Conservation (phyloP, 1,140 invertebrate genomes). For the Nilaparvata lugens region DNA sequence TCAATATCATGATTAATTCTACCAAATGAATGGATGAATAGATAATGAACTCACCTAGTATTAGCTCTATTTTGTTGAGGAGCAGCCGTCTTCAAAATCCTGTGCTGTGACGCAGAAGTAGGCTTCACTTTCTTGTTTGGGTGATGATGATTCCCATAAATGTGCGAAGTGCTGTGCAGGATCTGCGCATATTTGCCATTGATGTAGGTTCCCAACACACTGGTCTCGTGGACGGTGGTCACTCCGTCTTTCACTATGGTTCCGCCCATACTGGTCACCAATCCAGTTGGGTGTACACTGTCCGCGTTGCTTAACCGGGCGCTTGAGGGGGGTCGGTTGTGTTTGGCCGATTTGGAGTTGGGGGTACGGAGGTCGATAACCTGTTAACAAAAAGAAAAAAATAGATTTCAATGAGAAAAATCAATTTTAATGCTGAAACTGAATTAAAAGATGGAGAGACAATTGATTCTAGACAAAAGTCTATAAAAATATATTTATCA, state of each 20-base stretch:
- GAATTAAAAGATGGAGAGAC: too few relatives aligned
- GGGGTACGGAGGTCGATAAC: conserved; percentile 15
- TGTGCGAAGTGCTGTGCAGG: conserved; percentile 50
- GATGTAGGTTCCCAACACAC: conserved; percentile 78
- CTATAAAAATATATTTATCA: too few relatives aligned
- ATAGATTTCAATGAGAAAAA: neutral
- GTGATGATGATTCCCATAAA: conserved; percentile 9
- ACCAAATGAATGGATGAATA: too few relatives aligned
- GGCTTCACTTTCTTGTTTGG: conserved; percentile 47
- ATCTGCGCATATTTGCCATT: conserved; percentile 80
- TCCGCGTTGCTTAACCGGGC: neutral
- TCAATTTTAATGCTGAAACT: too few relatives aligned
- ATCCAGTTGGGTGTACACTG: conserved; percentile 13
- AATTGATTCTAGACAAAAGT: too few relatives aligned
- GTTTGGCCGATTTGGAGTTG: conserved; percentile 12
- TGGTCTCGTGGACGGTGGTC: conserved; percentile 78
- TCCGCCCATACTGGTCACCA: conserved; percentile 64
- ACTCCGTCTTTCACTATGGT: conserved; percentile 72
- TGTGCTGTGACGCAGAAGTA: conserved; percentile 41
- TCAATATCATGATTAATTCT: too few relatives aligned
- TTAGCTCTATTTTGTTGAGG: conserved; percentile 33
- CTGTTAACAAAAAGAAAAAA: conserved; percentile 12
- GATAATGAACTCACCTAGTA: too few relatives aligned
- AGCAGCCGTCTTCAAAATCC: conserved; percentile 62
- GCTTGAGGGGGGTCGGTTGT: neutral